Base-by-base conservation (phyloP, 2,888 invertebrate species). In the Philereme transversata region DNA sequence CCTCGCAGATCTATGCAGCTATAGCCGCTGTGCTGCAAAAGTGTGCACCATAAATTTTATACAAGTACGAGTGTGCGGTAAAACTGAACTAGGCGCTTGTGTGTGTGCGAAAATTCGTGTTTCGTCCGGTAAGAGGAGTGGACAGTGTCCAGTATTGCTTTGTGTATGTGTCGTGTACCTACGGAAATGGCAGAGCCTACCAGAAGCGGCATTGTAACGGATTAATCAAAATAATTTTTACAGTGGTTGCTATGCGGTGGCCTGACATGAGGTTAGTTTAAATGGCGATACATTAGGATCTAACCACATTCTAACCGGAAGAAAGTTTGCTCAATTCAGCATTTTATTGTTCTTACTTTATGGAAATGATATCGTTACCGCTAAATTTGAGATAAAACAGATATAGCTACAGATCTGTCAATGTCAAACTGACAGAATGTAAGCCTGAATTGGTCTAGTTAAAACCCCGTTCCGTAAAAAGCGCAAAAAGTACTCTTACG, bases 11-110 rank as follows among this genome's bases (percentile, higher is more conserved):
- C 86, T 86, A 83, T 83, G 84, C 81, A 79, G 83, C 83, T 86
- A 87, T 84, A 85, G 79, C 78, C 38, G 34, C 34, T n/a, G 8
- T 49, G 74, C 76, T 90, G 90, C 91, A 90, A 92, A 91, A 92
- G 91, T 92, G 91, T 92, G 90, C 88, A 83, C 90, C 83, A 89
- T 92, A 92, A 90, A 91, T 91, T 92, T 92, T 90, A 90, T 90
- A 88, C 88, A 81, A 84, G 82, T 84, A 78, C 82, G 83, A 81
- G 86, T 87, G 89, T 88, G 88, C 85, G 86, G 86, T 87, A 90
- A 91, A 91, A 89, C 88, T 89, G 84, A 77, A 79, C 78, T 79
- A 76, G 78, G 67, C 69, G 69, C 64, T 74, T 79, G 83, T 79
- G 79, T 87, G 89, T 86, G 90, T 85, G 87, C 82, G 88, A 86